These are phyloP conservation scores for Gymnodraco acuticeps DNA, from an alignment of 2,797 vertebrate species.

Conservation along the genomic window DNA sequence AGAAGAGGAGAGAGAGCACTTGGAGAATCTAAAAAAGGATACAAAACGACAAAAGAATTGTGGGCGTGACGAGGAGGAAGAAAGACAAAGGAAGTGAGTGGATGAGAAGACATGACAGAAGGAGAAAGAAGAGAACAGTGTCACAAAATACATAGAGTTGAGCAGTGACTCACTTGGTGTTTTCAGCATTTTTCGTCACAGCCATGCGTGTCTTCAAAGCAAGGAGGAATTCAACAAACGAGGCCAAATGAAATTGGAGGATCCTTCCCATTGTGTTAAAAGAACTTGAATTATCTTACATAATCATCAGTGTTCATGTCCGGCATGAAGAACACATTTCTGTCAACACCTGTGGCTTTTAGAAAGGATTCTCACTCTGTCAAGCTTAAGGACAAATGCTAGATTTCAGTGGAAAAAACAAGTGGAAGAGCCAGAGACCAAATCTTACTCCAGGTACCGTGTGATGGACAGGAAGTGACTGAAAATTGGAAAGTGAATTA, in stretches of 20 bases:
- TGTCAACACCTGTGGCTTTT: slow-evolving; percentile 18
- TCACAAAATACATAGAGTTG: slow-evolving; percentile 25
- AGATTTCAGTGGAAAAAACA: neutral
- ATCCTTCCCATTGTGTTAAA: slow-evolving; percentile 20
- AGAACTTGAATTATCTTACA: slow-evolving; percentile 18
- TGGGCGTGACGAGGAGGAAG: slow-evolving; percentile 44
- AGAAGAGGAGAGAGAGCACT: slow-evolving; percentile 29
- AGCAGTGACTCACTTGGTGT: slow-evolving; percentile 28
- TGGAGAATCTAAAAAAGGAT: slow-evolving; percentile 47
- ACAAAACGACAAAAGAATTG: slow-evolving; percentile 38
- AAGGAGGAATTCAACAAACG: slow-evolving; percentile 29
- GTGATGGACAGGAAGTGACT: slow-evolving; percentile 19
- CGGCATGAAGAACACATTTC: slow-evolving; percentile 25
- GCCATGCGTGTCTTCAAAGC: slow-evolving; percentile 18
- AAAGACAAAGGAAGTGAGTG: slow-evolving; percentile 43
- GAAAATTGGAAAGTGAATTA: slow-evolving; percentile 17
- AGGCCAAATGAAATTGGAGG: slow-evolving; percentile 24
- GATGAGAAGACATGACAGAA: slow-evolving; percentile 42
- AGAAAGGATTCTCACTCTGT: neutral
- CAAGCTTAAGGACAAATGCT: slow-evolving; percentile 1
- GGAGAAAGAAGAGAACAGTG: slow-evolving; percentile 37
- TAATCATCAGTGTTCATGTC: slow-evolving; percentile 6
- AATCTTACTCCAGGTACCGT: slow-evolving; percentile 15
- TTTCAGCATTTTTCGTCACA: slow-evolving; percentile 19
- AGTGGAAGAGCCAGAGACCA: slow-evolving; percentile 13